Evolutionary conservation across 2,797 vertebrate species (phyloP).

Genomic region (Dallia pectoralis): DNA sequence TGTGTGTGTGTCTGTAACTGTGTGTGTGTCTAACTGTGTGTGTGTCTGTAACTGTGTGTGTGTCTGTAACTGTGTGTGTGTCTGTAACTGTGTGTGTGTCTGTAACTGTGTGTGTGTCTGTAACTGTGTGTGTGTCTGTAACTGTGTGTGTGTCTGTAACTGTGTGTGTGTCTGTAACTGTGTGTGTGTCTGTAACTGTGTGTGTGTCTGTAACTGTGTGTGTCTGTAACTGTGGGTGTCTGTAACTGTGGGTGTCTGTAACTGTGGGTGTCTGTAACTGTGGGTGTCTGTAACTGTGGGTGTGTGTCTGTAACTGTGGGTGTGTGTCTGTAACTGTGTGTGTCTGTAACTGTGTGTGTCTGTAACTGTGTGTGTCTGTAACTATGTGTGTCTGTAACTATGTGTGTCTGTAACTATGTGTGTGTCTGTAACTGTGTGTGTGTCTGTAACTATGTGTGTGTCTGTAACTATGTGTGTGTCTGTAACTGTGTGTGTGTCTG

Average conservation of each 20-base stretch:
- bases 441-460: slow-evolving; percentile 32
- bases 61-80: slow-evolving; percentile 32
- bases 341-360: slow-evolving; percentile 37
- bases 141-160: slow-evolving; percentile 10
- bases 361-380: slow-evolving; percentile 18
- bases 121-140: slow-evolving; percentile 41
- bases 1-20: slow-evolving; percentile 9
- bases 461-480: slow-evolving; percentile 24
- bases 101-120: slow-evolving; percentile 13
- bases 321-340: too few relatives aligned
- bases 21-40: slow-evolving; percentile 34
- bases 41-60: slow-evolving; percentile 21
- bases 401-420: slow-evolving; percentile 18
- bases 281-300: slow-evolving; percentile 15
- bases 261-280: slow-evolving; percentile 38
- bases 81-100: slow-evolving; percentile 38
- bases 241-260: not conserved
- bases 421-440: slow-evolving; percentile 34
- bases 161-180: slow-evolving; percentile 41
- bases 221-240: slow-evolving; percentile 47
- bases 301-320: slow-evolving; percentile 43
- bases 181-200: too few relatives aligned
- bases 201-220: slow-evolving; percentile 20
- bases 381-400: slow-evolving; percentile 38
- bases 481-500: slow-evolving; percentile 39